Base-by-base conservation (phyloP, 1,140 invertebrate species). In the Drosophila navojoa region DNA sequence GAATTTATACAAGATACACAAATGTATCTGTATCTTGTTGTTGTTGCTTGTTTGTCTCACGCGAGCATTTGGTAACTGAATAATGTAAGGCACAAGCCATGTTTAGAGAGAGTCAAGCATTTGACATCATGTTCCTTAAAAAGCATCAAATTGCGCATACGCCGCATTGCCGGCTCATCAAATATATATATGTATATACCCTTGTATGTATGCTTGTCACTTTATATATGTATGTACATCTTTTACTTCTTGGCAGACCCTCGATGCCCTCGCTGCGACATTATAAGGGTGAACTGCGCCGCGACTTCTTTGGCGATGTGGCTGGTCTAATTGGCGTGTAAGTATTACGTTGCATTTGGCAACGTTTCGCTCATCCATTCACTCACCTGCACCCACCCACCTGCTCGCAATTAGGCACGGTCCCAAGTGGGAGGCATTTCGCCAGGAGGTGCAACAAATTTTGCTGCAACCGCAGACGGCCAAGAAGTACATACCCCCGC, bases 371-470 rank as follows among this genome's bases (percentile, higher is more conserved):
- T 3, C n/a, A 3, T n/a, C n/a, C 63, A 47, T 22, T 22, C 19
- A 2, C 71, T 55, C 61, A 49, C 19, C 52, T 58, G 66, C 44
- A 22, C 29, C 55, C 49, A 25, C 50, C 49, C 25, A 54, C 44
- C 40, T 55, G 25, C 50, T 50, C 25, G 40, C 58, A 90, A 92
- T 59, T 93, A 97, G 96, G n/a, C 96, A 97, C 84, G 96, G 96
- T 19, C 94, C 95, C 91, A 95, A 95, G 71, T 97, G 97, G 97
- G 96, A 96, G 79, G 93, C 94, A 60, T 96, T 97, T 79, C 93
- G 96, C 38, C 95, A 94, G 29, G 95, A 96, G 92, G 96, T 97
- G n/a, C 96, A 97, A 79, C 96, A 97, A 90, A 94, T 96, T n/a
- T 94, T 97, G 92, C 92, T 97, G 72, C 95, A 96, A 71, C 96